Conservation (phyloP, 2,113 vertebrate species). For the Drymodes brunneopygia region DNA sequence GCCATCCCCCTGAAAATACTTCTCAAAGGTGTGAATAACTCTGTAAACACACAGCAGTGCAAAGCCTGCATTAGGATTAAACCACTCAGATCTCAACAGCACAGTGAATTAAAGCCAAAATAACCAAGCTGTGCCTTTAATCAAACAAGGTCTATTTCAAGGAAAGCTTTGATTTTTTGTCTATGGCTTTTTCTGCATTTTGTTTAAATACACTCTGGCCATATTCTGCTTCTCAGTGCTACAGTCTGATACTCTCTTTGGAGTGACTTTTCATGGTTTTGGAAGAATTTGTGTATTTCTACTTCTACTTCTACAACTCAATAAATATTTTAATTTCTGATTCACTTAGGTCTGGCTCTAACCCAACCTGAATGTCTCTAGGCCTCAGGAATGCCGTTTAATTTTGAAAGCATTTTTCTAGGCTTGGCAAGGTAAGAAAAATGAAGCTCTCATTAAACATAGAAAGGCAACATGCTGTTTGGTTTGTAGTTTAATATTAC, state of each 20-base stretch:
- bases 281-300: neutral
- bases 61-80: neutral
- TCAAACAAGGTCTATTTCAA: neutral
- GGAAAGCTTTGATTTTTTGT: neutral
- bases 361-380: neutral
- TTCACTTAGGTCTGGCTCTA: conserved; percentile 2
- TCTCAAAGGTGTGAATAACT: neutral
- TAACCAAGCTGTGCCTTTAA: neutral
- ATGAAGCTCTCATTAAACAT: neutral
- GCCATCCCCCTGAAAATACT: neutral
- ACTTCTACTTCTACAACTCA: neutral
- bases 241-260: neutral
- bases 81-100: neutral
- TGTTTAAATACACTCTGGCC: neutral
- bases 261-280: neutral
- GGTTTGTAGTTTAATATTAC: neutral
- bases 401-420: neutral
- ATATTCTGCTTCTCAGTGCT: neutral
- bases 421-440: neutral
- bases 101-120: neutral
- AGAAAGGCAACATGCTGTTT: neutral
- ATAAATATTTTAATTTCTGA: neutral
- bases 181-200: neutral
- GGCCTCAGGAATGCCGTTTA: neutral
- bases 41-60: neutral